Percentiles rank a stretch among this genome's conserved stretches.
These are phyloP conservation scores for Notechis scutatus DNA, from an alignment of 2,113 vertebrate genomes.

Conservation along the genomic window DNA sequence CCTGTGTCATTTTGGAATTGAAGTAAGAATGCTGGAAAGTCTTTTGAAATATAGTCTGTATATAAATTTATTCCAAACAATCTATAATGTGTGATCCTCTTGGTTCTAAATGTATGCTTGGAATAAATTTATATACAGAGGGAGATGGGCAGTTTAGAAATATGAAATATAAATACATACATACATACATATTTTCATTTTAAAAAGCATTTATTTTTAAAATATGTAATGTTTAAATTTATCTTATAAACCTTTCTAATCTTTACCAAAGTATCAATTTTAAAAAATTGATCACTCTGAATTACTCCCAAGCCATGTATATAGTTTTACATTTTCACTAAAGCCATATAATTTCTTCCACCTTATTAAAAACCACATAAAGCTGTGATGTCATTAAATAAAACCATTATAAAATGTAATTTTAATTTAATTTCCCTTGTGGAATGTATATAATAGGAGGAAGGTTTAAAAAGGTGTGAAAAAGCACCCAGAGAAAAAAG, in stretches of 20 bases:
- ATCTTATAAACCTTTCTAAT: background rate
- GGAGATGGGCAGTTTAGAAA: background rate
- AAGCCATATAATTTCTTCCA: background rate
- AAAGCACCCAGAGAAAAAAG: constrained; percentile 3
- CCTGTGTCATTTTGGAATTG: background rate
- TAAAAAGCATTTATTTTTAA: background rate
- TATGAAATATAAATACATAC: background rate
- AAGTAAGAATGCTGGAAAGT: background rate
- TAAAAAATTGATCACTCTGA: background rate
- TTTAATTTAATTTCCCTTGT: constrained; percentile 38
- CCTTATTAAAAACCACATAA: constrained; percentile 19
- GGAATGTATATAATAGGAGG: constrained; percentile 13
- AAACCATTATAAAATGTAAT: constrained; percentile 26
- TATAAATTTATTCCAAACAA: background rate
- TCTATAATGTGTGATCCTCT: background rate
- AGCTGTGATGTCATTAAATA: constrained; percentile 22
- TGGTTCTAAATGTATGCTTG: background rate
- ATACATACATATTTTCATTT: background rate
- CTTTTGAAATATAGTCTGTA: background rate
- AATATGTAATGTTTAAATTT: background rate
- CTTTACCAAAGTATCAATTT: background rate
- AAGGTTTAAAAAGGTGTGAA: constrained; percentile 19
- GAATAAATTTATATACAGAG: background rate
- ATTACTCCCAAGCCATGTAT: background rate
- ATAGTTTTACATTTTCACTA: background rate